Evolutionary conservation across 2,113 vertebrate genomes (phyloP).

Genomic region (Dromas ardeola): DNA sequence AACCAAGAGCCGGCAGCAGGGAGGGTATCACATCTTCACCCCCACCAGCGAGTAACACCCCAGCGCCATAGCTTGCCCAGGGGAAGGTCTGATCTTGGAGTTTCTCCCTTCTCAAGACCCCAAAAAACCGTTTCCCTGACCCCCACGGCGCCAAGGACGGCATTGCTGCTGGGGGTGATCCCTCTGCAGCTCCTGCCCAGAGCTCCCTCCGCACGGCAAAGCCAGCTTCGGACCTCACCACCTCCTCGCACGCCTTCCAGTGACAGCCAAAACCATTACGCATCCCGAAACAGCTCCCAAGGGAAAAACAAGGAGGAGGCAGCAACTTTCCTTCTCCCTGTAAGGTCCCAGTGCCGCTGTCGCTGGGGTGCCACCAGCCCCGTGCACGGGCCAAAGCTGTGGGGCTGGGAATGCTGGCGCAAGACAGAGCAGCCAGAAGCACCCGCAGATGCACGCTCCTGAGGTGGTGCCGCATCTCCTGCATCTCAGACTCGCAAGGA

Average conservation of each 20-base stretch:
- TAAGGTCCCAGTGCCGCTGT: not conserved
- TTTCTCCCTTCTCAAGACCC: not conserved
- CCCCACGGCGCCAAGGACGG: fast-evolving
- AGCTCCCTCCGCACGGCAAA: not conserved
- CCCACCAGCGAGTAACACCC: not conserved
- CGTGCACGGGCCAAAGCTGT: not conserved
- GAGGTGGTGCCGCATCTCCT: not conserved
- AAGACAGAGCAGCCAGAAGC: not conserved
- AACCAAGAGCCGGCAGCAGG: not conserved
- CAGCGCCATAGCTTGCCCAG: not conserved
- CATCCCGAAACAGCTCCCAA: not conserved
- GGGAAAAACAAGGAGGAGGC: not conserved
- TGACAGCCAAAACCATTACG: not conserved
- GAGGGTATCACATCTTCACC: not conserved
- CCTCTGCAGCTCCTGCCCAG: not conserved
- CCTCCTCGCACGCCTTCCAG: fast-evolving
- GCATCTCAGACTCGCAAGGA: not conserved
- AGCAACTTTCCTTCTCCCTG: not conserved
- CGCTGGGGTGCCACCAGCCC: not conserved
- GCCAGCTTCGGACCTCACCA: not conserved
- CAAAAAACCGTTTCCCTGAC: not conserved
- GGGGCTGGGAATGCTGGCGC: not conserved
- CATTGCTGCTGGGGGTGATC: not conserved
- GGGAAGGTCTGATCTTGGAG: not conserved
- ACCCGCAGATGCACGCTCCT: not conserved